Conservation (phyloP, 2,113 vertebrate genomes). For the Hepsetus odoe region DNA sequence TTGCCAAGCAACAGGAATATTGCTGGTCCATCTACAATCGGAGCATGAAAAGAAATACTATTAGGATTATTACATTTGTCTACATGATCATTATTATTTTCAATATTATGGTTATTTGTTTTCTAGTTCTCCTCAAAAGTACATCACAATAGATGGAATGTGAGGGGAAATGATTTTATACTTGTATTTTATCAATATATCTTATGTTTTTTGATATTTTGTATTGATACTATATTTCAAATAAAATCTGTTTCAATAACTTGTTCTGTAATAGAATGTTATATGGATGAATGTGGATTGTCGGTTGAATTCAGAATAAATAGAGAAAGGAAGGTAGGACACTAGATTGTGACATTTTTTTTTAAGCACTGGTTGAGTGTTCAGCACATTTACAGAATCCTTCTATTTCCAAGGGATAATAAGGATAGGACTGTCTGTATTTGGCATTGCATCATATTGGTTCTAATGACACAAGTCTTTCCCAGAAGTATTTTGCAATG, state of each 20-base stretch:
- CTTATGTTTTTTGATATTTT: not conserved
- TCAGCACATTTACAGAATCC: not conserved
- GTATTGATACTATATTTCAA: not conserved
- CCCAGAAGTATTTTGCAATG: too few species aligned
- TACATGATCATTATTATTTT: not conserved
- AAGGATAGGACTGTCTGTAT: not conserved
- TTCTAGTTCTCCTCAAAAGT: not conserved
- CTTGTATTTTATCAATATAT: too few species aligned
- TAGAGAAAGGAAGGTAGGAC: not conserved
- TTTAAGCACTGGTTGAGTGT: not conserved
- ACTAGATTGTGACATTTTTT: not conserved
- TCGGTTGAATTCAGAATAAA: not conserved
- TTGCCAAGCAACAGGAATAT: slow-evolving; percentile 31
- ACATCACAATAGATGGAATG: not conserved
- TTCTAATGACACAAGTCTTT: too few species aligned
- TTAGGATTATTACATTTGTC: not conserved
- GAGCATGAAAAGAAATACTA: not conserved
- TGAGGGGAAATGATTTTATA: not conserved
- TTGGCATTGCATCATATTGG: not conserved
- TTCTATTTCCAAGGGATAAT: not conserved
- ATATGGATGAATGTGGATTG: too few species aligned
- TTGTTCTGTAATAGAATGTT: not conserved
- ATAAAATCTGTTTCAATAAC: not conserved
- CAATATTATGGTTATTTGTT: not conserved
- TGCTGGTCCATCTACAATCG: not conserved